phyloP scores from a whole-genome alignment of 2,888 invertebrate genomes.

The Cheiracanthium punctorium region DNA sequence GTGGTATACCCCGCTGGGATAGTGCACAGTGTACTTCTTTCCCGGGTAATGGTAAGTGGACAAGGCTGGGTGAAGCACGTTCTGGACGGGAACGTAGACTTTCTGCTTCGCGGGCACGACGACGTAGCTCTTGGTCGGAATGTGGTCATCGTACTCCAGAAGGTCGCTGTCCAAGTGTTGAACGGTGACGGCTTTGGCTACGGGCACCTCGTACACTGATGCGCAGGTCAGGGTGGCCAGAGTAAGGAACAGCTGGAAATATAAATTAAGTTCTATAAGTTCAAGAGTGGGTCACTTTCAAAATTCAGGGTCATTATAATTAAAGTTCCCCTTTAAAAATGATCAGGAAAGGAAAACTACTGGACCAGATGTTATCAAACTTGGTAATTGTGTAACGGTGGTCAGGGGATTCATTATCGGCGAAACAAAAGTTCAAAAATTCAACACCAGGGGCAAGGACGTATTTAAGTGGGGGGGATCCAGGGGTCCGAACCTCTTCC shows the following conservation, averaged over 20 bases:
- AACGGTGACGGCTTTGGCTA: slow-evolving; percentile 13
- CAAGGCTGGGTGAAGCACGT: slow-evolving; percentile 29
- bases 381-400: no score
- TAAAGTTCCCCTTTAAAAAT: no score
- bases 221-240: slow-evolving; percentile 23
- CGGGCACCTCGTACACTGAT: slow-evolving; percentile 35
- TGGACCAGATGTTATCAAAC: no score
- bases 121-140: not conserved
- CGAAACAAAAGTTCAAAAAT: no score
- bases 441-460: no score
- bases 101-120: not conserved
- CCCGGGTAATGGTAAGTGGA: slow-evolving; percentile 24
- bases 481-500: no score
- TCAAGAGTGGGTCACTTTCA: no score
- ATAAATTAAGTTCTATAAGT: no score
- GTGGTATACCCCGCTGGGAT: slow-evolving; percentile 50
- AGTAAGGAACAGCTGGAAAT: slow-evolving; percentile 27
- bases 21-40: slow-evolving; percentile 49
- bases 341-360: no score
- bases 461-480: no score
- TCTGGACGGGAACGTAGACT: not conserved
- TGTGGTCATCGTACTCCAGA: not conserved
- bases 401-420: no score
- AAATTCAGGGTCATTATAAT: no score
- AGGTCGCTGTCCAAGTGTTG: not conserved